phyloP scores from a whole-genome alignment of 2,888 invertebrate species.

The Steinernema hermaphroditum region DNA sequence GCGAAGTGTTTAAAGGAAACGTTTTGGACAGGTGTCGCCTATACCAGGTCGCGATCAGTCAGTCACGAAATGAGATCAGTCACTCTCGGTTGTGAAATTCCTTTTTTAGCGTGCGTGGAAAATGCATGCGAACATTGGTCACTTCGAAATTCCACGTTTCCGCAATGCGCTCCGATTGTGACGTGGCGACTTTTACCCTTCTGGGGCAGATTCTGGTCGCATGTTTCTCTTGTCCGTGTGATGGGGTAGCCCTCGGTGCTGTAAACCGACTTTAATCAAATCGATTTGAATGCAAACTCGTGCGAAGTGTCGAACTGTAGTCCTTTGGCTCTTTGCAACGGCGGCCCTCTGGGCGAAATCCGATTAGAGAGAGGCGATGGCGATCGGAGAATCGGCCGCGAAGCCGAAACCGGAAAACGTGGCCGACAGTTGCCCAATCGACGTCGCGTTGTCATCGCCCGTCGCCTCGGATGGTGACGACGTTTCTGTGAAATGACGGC shows the following conservation, averaged over 20 bases:
- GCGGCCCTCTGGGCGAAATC: constrained; percentile 8
- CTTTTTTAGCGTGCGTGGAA: no score
- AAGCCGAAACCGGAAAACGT: constrained; percentile 24
- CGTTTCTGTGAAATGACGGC: constrained; percentile 4
- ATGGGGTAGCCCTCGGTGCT: not conserved
- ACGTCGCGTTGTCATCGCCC: not conserved
- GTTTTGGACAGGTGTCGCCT: no score
- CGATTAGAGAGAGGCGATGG: not conserved
- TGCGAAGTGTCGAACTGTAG: constrained; percentile 1
- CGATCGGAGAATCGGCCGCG: constrained; percentile 16
- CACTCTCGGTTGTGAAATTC: no score
- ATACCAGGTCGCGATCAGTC: no score
- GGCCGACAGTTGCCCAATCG: not conserved
- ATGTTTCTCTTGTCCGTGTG: no score
- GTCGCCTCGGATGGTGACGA: constrained; percentile 16
- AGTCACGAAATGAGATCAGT: no score
- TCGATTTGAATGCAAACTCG: constrained; percentile 3
- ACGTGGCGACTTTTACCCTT: no score
- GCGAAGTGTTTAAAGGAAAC: no score
- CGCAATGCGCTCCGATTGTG: no score
- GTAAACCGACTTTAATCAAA: not conserved
- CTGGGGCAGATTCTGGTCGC: no score
- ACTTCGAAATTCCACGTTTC: no score
- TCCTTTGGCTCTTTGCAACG: not conserved
- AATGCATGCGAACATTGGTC: no score